phyloP scores from a whole-genome alignment of 2,888 invertebrate species.

The Torymus texanus region DNA sequence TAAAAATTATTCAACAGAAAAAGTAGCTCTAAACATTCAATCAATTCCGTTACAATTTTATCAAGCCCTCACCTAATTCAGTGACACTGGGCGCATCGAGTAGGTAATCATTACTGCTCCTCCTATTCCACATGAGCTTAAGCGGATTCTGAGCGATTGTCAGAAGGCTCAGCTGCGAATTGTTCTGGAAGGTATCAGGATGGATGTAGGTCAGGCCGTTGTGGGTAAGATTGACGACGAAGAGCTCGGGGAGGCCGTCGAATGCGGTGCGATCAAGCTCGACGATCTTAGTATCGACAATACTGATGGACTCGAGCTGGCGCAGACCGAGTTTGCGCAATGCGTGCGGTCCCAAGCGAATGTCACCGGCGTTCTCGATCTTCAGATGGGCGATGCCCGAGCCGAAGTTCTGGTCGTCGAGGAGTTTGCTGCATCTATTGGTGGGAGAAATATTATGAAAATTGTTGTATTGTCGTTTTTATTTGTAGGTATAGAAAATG shows the following conservation, averaged over 20 bases:
- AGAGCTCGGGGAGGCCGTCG: slow-evolving; percentile 81
- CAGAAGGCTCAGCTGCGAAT: slow-evolving; percentile 81
- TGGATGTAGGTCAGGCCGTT: slow-evolving; percentile 82
- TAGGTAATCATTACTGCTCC: slow-evolving; percentile 75
- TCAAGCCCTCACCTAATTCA: slow-evolving; percentile 76
- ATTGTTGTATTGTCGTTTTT: too few species aligned
- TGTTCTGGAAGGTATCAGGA: slow-evolving; percentile 83
- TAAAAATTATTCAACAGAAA: neutral
- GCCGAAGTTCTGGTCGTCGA: slow-evolving; percentile 82
- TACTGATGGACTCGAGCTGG: slow-evolving; percentile 81
- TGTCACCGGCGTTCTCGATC: slow-evolving; percentile 79
- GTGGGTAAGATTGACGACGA: slow-evolving; percentile 82
- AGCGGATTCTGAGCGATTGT: slow-evolving; percentile 83
- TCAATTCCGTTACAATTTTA: too few species aligned
- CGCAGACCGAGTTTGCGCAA: slow-evolving; percentile 78
- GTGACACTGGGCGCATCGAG: slow-evolving; percentile 81
- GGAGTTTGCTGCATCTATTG: slow-evolving; percentile 81
- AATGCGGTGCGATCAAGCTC: slow-evolving; percentile 83
- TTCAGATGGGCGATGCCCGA: slow-evolving; percentile 82
- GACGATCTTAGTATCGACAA: slow-evolving; percentile 82
- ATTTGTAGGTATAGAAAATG: too few species aligned
- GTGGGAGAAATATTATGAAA: too few species aligned
- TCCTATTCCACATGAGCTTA: slow-evolving; percentile 71
- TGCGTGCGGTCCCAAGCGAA: slow-evolving; percentile 71
- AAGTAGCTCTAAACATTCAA: neutral